A percentile compares a stretch with the other conserved stretches of the same genome.
Conservation (phyloP, 2,113 vertebrate species). For the pig (Sus scrofa) region T2T-Sscrofa CM000818.6:72377501-72378000, state of each 20-base stretch:
- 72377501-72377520: not conserved
- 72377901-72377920: too few relatives aligned
- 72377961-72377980: too few relatives aligned
- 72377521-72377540: not conserved
- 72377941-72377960: too few relatives aligned
- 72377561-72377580: not conserved
- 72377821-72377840: not conserved
- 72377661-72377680: not conserved
- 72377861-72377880: too few relatives aligned
- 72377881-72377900: too few relatives aligned
- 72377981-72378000: too few relatives aligned
- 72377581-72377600: not conserved
- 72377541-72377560: not conserved
- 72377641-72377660: not conserved
- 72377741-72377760: not conserved
- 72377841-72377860: too few relatives aligned
- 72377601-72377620: not conserved
- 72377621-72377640: not conserved
- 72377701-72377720: not conserved
- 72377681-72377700: not conserved
- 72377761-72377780: not conserved
- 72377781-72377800: not conserved
- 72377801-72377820: not conserved
- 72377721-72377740: not conserved
- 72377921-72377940: too few relatives aligned